Conservation (phyloP, 2,888 invertebrate genomes). For the Dendrolimus pini region DNA sequence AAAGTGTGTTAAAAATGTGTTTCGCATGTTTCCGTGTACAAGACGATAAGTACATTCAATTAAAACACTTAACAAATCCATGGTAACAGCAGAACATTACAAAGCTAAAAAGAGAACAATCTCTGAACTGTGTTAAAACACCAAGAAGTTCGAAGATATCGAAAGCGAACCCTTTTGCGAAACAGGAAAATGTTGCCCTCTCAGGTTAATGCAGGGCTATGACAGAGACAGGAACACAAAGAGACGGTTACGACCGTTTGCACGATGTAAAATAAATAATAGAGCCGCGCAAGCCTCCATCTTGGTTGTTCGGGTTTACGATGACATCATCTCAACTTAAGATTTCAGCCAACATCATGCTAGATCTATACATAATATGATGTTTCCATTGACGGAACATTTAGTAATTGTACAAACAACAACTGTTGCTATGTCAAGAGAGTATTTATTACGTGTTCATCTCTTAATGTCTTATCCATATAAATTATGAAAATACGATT, state of each 20-base stretch:
- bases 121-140: no score
- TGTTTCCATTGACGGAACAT: slow-evolving; percentile 34
- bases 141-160: slow-evolving; percentile 25
- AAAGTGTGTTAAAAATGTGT: background rate
- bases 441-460: background rate
- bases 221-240: slow-evolving; percentile 50
- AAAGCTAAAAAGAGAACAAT: no score
- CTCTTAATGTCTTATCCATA: background rate
- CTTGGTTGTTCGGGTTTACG: slow-evolving; percentile 45
- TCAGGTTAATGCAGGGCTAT: slow-evolving; percentile 25
- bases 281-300: slow-evolving; percentile 50
- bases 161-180: slow-evolving; percentile 41
- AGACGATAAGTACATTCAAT: no score
- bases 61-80: no score
- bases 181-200: slow-evolving; percentile 48
- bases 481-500: no score
- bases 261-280: slow-evolving; percentile 65
- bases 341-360: slow-evolving; percentile 56
- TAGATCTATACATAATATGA: slow-evolving; percentile 34
- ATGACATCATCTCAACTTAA: slow-evolving; percentile 71
- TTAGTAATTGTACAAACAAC: slow-evolving; percentile 21
- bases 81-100: no score
- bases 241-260: slow-evolving; percentile 65
- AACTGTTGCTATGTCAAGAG: slow-evolving; percentile 38
- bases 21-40: background rate